Conservation (phyloP, 2,888 invertebrate species). For the Brachylomia viminalis region DNA sequence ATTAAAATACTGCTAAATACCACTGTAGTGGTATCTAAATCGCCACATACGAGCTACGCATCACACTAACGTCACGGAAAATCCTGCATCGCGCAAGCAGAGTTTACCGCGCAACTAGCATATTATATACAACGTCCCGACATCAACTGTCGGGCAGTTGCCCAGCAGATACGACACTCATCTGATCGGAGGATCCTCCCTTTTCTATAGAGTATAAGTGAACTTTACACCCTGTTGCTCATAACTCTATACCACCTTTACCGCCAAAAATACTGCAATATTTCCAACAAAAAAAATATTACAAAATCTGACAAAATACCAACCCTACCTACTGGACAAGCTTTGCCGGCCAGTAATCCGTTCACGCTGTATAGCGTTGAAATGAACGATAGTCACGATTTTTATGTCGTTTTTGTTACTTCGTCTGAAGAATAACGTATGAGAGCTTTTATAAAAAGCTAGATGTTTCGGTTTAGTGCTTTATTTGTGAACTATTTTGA, state of each 20-base stretch:
- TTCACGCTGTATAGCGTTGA: conserved; percentile 23
- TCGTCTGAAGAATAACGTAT: conserved; percentile 33
- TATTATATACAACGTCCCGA: too few species aligned
- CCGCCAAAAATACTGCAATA: not conserved
- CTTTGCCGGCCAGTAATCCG: conserved; percentile 32
- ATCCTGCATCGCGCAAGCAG: too few species aligned
- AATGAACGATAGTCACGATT: conserved; percentile 42
- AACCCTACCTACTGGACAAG: conserved; percentile 38
- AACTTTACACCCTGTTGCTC: too few species aligned
- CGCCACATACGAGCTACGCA: too few species aligned
- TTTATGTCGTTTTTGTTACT: conserved; percentile 46
- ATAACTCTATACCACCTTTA: too few species aligned
- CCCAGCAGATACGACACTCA: too few species aligned
- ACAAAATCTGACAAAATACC: not conserved
- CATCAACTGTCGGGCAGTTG: too few species aligned
- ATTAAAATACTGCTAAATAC: not conserved
- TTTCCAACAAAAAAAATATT: not conserved
- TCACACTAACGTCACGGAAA: too few species aligned
- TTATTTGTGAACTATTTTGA: conserved; percentile 5
- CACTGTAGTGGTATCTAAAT: too few species aligned
- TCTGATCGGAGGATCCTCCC: too few species aligned
- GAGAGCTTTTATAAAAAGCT: conserved; percentile 30
- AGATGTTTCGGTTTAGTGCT: conserved; percentile 9
- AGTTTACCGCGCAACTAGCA: too few species aligned
- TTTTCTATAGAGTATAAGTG: too few species aligned